Evolutionary conservation across 2,888 invertebrate species (phyloP), one percentile per base, ranked within the genome.

Genomic region (Hirudinaria manillensis): DNA sequence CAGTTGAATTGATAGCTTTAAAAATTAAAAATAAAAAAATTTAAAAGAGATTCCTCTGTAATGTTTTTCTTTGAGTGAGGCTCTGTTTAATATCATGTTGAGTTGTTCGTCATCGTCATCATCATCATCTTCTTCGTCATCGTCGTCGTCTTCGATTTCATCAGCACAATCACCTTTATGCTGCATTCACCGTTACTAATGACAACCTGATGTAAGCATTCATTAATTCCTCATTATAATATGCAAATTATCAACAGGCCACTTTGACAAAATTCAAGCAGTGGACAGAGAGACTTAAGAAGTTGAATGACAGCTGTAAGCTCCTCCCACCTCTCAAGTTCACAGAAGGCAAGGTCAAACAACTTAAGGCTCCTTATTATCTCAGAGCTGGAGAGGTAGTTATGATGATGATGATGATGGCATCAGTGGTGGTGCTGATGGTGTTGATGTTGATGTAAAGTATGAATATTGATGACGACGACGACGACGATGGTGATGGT

Each of bases 321-420:
- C 32, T 24, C 38, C 65, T 65, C 19, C 65, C 73, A 3, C 61
- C 65, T n/a, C 73, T 73, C 6, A 29, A 34, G n/a, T 36, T 34
- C 29, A 34, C 61, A 7, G 32, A 32, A n/a, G 21, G n/a, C 38
- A n/a, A 36, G n/a, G 27, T 65, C 24, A 38, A 29, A 24, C 24
- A 29, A 10, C 32, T 73, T n/a, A 73, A 65, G n/a, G 65, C 73
- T 32, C 73, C 73, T 10, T 73, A 55, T 73, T 32, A n/a, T 34
- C 73, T 73, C 38, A 73, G 29, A 61, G 29, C n/a, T 38, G 27
- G 34, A 73, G 36, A 73, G 36, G 73, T 73, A 27, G 21, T 29
- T 55, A 27, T 32, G 45, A 55, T 45, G 55, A 7, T 45, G 7
- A 4, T 7, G 45, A 29, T 27, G 72, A 55, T 55, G 72, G 13